These are phyloP conservation scores for Lasius fuliginosus DNA, from an alignment of 2,888 invertebrate genomes.

Conservation along the genomic window DNA sequence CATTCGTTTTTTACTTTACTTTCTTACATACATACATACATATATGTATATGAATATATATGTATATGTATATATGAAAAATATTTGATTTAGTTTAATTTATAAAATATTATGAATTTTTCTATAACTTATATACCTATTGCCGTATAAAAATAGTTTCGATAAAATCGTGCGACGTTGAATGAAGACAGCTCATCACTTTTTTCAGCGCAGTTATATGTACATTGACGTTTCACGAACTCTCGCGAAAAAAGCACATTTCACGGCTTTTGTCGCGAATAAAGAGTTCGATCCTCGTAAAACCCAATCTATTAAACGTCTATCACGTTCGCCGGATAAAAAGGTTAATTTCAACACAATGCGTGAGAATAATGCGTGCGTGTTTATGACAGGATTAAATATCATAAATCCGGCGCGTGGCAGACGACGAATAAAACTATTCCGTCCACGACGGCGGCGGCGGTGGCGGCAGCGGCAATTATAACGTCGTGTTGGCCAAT, in stretches of 20 bases:
- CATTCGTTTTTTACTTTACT: background rate
- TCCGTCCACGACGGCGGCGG: conserved; percentile 18
- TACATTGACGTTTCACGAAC: background rate
- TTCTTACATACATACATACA: background rate
- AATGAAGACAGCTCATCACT: background rate
- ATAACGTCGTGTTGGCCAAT: conserved; percentile 48
- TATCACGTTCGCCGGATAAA: conserved; percentile 37
- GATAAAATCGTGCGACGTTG: background rate
- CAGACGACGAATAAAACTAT: conserved; percentile 47
- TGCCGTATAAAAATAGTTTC: background rate
- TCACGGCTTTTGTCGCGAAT: conserved; percentile 11
- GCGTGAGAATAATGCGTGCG: conserved; percentile 32
- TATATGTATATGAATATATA: no score
- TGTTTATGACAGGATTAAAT: conserved; percentile 32
- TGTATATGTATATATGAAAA: no score
- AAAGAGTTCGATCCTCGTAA: conserved; percentile 12
- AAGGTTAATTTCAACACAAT: conserved; percentile 42
- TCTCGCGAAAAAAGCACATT: conserved; percentile 9
- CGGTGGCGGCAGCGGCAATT: conserved; percentile 43
- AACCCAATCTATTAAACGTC: conserved; percentile 43
- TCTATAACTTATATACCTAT: background rate
- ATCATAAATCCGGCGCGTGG: conserved; percentile 17
- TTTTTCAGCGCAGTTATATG: background rate
- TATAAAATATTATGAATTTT: conserved; percentile 10
- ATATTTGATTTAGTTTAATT: background rate